These are phyloP conservation scores for Echeneis naucrates DNA, from an alignment of 2,797 vertebrate genomes.

Conservation along the genomic window DNA sequence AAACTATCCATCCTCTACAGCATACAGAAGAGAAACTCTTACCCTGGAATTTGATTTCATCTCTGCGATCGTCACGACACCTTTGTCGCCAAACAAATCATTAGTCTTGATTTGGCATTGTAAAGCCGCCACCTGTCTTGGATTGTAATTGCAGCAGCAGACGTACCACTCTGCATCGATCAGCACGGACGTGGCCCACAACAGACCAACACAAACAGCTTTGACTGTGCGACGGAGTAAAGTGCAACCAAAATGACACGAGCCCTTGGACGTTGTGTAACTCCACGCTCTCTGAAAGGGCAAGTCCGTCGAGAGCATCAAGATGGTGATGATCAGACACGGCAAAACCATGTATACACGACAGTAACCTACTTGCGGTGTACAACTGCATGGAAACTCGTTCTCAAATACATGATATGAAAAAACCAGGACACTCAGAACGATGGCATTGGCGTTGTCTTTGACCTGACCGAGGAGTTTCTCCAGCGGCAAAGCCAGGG, in stretches of 20 bases:
- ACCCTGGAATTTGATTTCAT: background rate
- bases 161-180: constrained; percentile 1
- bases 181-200: background rate
- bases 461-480: background rate
- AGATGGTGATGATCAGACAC: background rate
- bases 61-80: background rate
- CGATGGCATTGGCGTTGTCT: background rate
- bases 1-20: background rate
- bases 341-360: background rate
- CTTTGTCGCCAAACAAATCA: background rate
- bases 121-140: background rate
- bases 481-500: background rate
- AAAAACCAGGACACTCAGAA: background rate
- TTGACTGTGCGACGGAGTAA: background rate
- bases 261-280: background rate
- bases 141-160: background rate
- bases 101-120: background rate
- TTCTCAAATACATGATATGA: background rate
- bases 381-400: background rate
- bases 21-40: background rate
- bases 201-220: background rate
- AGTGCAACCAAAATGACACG: background rate
- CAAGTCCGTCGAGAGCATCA: background rate
- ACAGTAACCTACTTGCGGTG: background rate
- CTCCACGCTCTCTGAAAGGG: background rate